phyloP scores from a whole-genome alignment of 2,888 invertebrate species.

The Tetragonisca angustula region DNA sequence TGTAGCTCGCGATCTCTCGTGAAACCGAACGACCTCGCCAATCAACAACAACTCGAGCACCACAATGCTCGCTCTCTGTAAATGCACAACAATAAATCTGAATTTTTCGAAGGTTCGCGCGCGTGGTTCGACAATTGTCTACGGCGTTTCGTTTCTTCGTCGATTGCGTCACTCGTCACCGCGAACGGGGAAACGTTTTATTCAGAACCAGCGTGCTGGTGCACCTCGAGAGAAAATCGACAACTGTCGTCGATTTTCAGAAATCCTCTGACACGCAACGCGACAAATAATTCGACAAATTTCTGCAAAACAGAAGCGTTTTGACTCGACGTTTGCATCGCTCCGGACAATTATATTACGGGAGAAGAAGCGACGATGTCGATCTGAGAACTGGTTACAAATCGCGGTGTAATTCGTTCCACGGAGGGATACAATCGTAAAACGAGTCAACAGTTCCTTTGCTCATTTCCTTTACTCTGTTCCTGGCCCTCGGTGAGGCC shows the following conservation, averaged over 20 bases:
- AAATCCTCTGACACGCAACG: conserved; percentile 13
- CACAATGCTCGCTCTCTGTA: neutral
- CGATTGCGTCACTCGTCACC: conserved; percentile 41
- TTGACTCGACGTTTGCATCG: too few relatives aligned
- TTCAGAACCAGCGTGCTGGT: conserved; percentile 26
- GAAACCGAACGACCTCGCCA: neutral
- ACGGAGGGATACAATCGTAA: conserved; percentile 42
- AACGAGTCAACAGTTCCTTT: neutral
- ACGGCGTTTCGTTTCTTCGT: conserved; percentile 11
- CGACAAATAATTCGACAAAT: neutral
- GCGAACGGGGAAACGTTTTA: conserved; percentile 39
- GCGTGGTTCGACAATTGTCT: conserved; percentile 42
- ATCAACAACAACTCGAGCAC: neutral
- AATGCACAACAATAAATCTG: neutral
- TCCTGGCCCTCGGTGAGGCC: conserved; percentile 1
- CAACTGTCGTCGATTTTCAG: conserved; percentile 28
- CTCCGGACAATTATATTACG: neutral
- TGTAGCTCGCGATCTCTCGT: neutral
- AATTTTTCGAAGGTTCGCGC: neutral
- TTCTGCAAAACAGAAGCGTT: too few relatives aligned
- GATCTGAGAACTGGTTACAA: conserved; percentile 44
- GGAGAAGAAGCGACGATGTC: neutral
- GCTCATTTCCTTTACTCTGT: neutral
- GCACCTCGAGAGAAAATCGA: neutral
- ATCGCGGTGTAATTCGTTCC: conserved; percentile 64